Evolutionary conservation across 2,888 invertebrate species (phyloP).

Genomic region (Bhutanitis thaidina): DNA sequence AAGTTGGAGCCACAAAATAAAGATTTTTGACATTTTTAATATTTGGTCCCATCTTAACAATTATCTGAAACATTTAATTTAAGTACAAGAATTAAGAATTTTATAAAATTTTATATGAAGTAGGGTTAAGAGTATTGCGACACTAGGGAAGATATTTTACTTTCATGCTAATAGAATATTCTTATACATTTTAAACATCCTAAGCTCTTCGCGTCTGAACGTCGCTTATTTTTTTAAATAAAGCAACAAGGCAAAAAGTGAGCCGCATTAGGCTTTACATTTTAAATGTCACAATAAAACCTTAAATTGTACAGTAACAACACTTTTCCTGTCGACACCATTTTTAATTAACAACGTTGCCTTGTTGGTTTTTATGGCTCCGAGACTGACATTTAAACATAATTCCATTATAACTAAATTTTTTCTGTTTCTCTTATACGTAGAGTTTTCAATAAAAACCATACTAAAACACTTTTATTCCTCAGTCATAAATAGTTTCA

Average conservation of each 20-base stretch:
- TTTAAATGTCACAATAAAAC: constrained; percentile 1
- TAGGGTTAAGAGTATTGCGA: background rate
- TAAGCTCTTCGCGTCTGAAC: background rate
- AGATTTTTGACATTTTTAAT: constrained; percentile 6
- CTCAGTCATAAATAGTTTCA: no score
- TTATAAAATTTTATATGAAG: constrained; percentile 1
- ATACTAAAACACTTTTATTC: no score
- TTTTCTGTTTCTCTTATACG: no score
- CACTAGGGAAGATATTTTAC: background rate
- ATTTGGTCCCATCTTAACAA: constrained; percentile 16
- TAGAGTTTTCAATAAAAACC: no score
- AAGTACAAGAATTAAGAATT: background rate
- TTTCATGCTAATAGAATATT: background rate
- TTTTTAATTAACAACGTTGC: constrained; percentile 5
- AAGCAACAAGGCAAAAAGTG: constrained; percentile 2
- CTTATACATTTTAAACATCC: background rate
- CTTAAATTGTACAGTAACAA: constrained; percentile 1
- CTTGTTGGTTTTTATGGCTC: background rate
- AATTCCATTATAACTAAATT: no score
- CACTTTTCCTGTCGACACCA: background rate
- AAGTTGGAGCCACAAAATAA: background rate
- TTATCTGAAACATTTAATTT: constrained; percentile 2
- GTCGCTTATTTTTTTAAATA: background rate
- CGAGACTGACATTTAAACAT: background rate
- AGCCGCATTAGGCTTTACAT: constrained; percentile 3